These are phyloP conservation scores for Carpatolechia fugitivella DNA, from an alignment of 2,888 invertebrate species.

Conservation along the genomic window DNA sequence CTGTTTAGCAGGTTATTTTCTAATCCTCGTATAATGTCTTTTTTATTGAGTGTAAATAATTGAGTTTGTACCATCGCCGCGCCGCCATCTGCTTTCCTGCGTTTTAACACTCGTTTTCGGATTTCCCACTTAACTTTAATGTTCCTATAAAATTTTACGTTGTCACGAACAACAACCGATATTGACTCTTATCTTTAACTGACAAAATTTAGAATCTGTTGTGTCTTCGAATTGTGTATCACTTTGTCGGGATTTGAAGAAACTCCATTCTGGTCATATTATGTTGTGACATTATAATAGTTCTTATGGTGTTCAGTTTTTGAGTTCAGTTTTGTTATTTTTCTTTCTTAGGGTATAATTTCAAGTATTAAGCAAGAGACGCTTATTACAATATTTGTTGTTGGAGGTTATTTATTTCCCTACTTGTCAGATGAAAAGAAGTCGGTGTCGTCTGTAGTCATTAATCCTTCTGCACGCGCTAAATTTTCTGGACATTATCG, in stretches of 20 bases:
- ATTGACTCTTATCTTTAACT: conserved; percentile 38
- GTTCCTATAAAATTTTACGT: conserved; percentile 71
- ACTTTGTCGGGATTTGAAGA: conserved; percentile 55
- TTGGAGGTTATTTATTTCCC: conserved; percentile 68
- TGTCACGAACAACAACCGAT: conserved; percentile 34
- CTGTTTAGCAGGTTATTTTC: conserved; percentile 64
- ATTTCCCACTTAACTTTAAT: conserved; percentile 78
- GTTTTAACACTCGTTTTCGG: conserved; percentile 73
- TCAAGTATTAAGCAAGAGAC: conserved; percentile 36
- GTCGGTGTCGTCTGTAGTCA: conserved; percentile 46
- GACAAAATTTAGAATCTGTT: conserved; percentile 41
- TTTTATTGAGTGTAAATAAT: conserved; percentile 80
- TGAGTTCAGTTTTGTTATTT: conserved; percentile 49
- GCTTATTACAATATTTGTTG: conserved; percentile 76
- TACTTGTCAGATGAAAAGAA: conserved; percentile 53
- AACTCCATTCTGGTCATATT: conserved; percentile 47
- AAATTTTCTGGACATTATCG: no score
- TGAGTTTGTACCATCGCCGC: conserved; percentile 72
- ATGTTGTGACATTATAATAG: conserved; percentile 42
- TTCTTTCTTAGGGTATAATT: conserved; percentile 33
- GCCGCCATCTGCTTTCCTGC: conserved; percentile 67
- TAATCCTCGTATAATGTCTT: conserved; percentile 75
- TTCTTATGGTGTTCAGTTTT: conserved; percentile 39
- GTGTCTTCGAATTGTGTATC: conserved; percentile 45
- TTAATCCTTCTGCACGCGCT: conserved; percentile 36